Percentiles rank a stretch among this genome's conserved stretches.
phyloP scores from a whole-genome alignment of 2,113 vertebrate species.

The Centropus unirufus region DNA sequence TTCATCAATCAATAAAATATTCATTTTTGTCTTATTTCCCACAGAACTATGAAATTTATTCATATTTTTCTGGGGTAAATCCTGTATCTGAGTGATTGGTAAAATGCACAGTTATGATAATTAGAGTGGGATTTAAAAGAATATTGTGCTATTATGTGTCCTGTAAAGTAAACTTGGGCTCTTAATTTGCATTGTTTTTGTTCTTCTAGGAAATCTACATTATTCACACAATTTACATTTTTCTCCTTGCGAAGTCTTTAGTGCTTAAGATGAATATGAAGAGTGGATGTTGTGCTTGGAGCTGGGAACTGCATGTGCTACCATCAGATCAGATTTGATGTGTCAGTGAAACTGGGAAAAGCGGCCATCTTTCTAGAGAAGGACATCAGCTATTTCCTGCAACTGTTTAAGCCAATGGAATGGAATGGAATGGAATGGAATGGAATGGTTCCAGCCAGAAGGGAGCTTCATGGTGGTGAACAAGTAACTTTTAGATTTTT shows the following conservation, averaged over 20 bases:
- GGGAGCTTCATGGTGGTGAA: neutral
- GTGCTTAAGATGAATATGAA: neutral
- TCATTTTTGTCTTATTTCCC: neutral
- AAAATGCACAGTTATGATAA: neutral
- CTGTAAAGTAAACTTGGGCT: neutral
- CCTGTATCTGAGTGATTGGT: neutral
- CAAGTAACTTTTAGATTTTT: fast-evolving
- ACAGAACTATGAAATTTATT: neutral
- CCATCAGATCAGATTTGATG: neutral
- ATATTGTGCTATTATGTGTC: neutral
- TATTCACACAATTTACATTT: neutral
- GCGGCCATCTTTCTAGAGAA: neutral
- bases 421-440: too few species aligned
- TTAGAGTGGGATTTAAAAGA: neutral
- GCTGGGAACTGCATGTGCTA: neutral
- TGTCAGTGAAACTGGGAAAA: neutral
- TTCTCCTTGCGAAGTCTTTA: neutral
- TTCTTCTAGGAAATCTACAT: neutral
- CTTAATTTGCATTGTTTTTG: neutral
- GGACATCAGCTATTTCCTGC: neutral
- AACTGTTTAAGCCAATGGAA: neutral
- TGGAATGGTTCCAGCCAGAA: neutral
- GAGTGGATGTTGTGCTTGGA: neutral
- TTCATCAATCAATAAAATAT: neutral
- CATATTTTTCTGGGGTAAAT: neutral